A percentile compares a stretch with the other conserved stretches of the same genome.
Conservation (phyloP, 2,797 vertebrate genomes). For the Anguilla marmorata region DNA sequence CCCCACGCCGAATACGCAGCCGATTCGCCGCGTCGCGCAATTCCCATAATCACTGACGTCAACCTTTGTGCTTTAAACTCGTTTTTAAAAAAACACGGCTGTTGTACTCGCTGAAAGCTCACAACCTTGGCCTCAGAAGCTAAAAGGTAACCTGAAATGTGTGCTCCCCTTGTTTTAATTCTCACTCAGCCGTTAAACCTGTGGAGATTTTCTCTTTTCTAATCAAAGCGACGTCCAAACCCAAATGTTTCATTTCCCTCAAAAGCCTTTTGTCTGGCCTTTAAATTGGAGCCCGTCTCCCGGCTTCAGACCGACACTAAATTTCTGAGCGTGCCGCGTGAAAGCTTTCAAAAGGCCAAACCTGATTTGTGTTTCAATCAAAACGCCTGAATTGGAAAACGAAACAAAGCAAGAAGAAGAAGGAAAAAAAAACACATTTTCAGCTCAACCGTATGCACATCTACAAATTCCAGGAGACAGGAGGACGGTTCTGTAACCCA, state of each 20-base stretch:
- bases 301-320: constrained; percentile 16
- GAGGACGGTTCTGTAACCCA: background rate
- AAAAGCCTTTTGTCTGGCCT: constrained; percentile 30
- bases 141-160: constrained; percentile 16
- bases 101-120: background rate
- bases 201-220: background rate
- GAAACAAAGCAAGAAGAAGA: background rate
- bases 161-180: background rate
- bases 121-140: background rate
- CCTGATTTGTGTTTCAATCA: constrained; percentile 25
- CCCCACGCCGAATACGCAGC: background rate
- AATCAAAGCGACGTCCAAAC: constrained; percentile 8
- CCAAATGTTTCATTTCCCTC: constrained; percentile 4
- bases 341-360: constrained; percentile 34
- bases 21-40: background rate
- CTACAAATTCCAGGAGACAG: background rate
- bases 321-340: constrained; percentile 25
- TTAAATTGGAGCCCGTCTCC: constrained; percentile 31
- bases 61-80: background rate
- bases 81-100: background rate
- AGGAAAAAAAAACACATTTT: background rate
- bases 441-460: background rate
- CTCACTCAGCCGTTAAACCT: constrained; percentile 3
- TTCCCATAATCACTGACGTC: background rate
- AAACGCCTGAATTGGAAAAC: constrained; percentile 4